Evolutionary conservation across 2,113 vertebrate species (phyloP).

Genomic region (Varanus komodoensis): DNA sequence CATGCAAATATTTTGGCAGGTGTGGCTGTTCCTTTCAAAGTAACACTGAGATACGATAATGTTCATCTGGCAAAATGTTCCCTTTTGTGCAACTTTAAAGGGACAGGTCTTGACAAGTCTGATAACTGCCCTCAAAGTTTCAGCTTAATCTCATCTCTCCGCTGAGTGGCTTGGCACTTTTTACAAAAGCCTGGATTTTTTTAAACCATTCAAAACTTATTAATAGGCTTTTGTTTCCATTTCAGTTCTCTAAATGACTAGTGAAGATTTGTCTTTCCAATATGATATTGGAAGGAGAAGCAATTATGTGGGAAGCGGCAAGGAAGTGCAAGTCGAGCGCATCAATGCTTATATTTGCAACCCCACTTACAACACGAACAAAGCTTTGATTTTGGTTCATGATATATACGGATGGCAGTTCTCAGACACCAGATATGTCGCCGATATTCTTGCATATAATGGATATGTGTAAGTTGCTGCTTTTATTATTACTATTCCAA

Average conservation of each 20-base stretch:
- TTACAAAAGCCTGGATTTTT: neutral
- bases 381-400: slow-evolving; percentile 89
- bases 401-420: slow-evolving; percentile 92
- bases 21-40: neutral
- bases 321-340: slow-evolving; percentile 88
- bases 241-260: slow-evolving; percentile 82
- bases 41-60: neutral
- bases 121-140: slow-evolving; percentile 14
- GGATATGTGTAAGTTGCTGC: slow-evolving; percentile 85
- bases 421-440: slow-evolving; percentile 92
- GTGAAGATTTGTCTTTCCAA: slow-evolving; percentile 85
- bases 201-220: neutral
- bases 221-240: neutral
- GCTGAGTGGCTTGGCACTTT: neutral
- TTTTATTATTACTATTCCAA: neutral
- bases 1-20: neutral
- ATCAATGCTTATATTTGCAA: slow-evolving; percentile 85
- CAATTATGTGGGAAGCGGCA: slow-evolving; percentile 84
- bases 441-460: slow-evolving; percentile 87
- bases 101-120: neutral
- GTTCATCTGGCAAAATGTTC: neutral
- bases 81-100: neutral
- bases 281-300: slow-evolving; percentile 87
- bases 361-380: slow-evolving; percentile 78
- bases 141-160: slow-evolving; percentile 26